These are phyloP conservation scores for Catocala sponsa DNA, from an alignment of 2,888 invertebrate species.

Conservation along the genomic window DNA sequence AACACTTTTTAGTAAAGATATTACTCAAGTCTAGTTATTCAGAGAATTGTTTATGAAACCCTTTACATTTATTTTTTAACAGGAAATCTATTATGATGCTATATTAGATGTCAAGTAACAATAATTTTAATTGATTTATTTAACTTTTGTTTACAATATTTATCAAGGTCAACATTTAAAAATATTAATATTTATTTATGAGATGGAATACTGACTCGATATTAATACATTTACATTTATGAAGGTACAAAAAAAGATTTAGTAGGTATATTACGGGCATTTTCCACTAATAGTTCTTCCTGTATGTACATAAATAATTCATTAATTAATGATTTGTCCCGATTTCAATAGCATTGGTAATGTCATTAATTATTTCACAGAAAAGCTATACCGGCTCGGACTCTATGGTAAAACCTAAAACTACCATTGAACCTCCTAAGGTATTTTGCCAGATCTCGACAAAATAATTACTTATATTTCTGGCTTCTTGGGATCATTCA, in stretches of 20 bases:
- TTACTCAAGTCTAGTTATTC: conserved; percentile 13
- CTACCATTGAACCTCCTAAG: conserved; percentile 47
- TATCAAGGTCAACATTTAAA: too few relatives aligned
- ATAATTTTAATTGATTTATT: too few relatives aligned
- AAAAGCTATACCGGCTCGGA: conserved; percentile 65
- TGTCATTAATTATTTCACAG: conserved; percentile 55
- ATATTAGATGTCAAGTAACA: too few relatives aligned
- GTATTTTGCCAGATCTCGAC: conserved; percentile 49
- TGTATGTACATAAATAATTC: too few relatives aligned
- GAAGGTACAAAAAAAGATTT: too few relatives aligned
- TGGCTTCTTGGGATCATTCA: conserved; percentile 51
- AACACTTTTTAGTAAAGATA: conserved; percentile 26
- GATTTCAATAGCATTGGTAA: conserved; percentile 1
- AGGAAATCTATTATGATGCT: conserved; percentile 2
- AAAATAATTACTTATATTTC: conserved; percentile 35
- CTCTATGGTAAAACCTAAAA: conserved; percentile 60
- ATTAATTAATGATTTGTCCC: background rate
- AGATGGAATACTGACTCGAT: too few relatives aligned
- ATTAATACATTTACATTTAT: too few relatives aligned
- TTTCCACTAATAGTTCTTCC: too few relatives aligned
- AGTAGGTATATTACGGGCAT: too few relatives aligned
- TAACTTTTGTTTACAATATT: too few relatives aligned
- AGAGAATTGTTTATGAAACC: conserved; percentile 19
- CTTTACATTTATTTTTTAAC: conserved; percentile 9
- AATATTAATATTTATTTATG: too few relatives aligned